Percentiles rank a stretch among this genome's conserved stretches.
phyloP scores from a whole-genome alignment of 2,797 vertebrate genomes.

The Rallus crepitans region DNA sequence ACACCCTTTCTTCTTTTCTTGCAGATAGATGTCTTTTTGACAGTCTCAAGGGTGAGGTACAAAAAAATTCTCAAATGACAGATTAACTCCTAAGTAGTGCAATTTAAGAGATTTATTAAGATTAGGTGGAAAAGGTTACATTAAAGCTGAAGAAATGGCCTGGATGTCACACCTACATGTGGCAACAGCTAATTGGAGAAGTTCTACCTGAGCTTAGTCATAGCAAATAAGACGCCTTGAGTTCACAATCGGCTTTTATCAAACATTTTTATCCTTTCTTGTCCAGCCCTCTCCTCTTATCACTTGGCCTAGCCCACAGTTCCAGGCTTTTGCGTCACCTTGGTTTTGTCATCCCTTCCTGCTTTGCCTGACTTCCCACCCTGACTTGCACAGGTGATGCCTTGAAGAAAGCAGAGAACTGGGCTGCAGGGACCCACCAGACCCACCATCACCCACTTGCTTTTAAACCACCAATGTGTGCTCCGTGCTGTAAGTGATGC shows the following conservation, averaged over 20 bases:
- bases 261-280: neutral
- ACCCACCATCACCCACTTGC: neutral
- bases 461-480: neutral
- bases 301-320: neutral
- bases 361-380: neutral
- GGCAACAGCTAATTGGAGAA: neutral
- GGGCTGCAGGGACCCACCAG: neutral
- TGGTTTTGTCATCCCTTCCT: neutral
- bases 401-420: neutral
- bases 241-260: neutral
- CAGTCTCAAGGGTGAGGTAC: neutral
- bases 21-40: neutral
- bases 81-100: neutral
- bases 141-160: neutral
- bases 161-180: neutral
- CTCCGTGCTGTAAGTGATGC: neutral
- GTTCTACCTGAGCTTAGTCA: neutral
- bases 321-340: neutral
- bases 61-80: neutral
- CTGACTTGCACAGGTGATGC: accelerated
- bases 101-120: neutral
- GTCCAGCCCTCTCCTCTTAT: neutral
- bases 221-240: neutral
- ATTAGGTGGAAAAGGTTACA: neutral
- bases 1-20: neutral